Evolutionary conservation across 2,113 vertebrate species (phyloP).

Genomic region (Pionites leucogaster): DNA sequence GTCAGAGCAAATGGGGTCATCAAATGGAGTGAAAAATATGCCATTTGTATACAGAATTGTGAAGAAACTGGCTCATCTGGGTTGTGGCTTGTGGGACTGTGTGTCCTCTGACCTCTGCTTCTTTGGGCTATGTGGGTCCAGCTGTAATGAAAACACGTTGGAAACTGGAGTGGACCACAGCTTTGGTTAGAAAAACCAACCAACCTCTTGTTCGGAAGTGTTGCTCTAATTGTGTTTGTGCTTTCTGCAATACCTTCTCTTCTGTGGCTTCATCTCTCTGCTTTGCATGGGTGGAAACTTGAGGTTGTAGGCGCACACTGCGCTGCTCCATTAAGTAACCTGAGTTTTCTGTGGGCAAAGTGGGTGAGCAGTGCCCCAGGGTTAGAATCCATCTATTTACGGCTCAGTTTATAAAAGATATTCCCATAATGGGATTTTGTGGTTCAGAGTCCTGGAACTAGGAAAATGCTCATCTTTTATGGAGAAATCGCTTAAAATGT

Average conservation of each 20-base stretch:
- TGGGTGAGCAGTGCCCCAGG: not conserved
- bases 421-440: not conserved
- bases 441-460: not conserved
- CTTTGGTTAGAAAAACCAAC: not conserved
- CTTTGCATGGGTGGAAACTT: not conserved
- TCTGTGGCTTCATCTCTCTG: not conserved
- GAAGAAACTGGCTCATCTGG: not conserved
- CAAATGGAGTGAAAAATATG: not conserved
- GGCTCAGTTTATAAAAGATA: not conserved
- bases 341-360: not conserved
- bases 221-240: not conserved
- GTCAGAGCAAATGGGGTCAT: not conserved
- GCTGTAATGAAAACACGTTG: not conserved
- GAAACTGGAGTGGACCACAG: slow-evolving; percentile 5
- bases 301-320: not conserved
- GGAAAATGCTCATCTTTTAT: not conserved
- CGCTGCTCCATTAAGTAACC: not conserved
- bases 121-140: not conserved
- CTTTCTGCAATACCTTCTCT: not conserved
- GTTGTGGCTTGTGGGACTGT: not conserved
- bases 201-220: not conserved
- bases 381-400: not conserved
- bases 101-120: slow-evolving; percentile 35
- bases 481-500: not conserved
- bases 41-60: not conserved